phyloP scores from a whole-genome alignment of 1,140 invertebrate species.

The Heliothis subflexa region DNA sequence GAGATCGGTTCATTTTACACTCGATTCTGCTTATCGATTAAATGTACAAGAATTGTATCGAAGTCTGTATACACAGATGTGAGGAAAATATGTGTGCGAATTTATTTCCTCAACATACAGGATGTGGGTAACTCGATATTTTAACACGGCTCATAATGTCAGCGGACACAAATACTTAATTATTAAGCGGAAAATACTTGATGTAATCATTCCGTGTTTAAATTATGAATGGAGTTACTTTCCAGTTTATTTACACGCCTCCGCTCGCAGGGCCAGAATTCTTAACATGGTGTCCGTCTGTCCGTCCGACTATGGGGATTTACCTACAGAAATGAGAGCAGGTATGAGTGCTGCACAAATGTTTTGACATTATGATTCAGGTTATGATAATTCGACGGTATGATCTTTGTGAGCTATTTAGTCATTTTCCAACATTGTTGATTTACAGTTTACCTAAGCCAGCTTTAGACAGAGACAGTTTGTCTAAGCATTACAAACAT shows the following conservation, averaged over 20 bases:
- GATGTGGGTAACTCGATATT: neutral
- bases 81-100: too few relatives aligned
- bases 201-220: neutral
- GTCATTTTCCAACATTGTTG: too few relatives aligned
- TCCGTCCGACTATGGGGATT: neutral
- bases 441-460: too few relatives aligned
- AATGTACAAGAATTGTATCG: too few relatives aligned
- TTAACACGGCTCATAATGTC: neutral
- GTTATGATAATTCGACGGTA: too few relatives aligned
- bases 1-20: too few relatives aligned
- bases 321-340: neutral
- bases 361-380: too few relatives aligned
- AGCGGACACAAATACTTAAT: neutral
- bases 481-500: too few relatives aligned
- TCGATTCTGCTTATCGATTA: too few relatives aligned
- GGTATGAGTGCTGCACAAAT: neutral
- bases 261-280: neutral
- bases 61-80: too few relatives aligned
- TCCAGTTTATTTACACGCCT: neutral
- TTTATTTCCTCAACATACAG: neutral
- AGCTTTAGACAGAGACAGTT: too few relatives aligned
- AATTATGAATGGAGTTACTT: neutral
- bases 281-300: neutral
- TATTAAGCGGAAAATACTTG: neutral
- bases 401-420: too few relatives aligned